Evolutionary conservation across 2,888 invertebrate species (phyloP), one percentile per base, ranked within the genome.

Genomic region (Sphinx pinastri): DNA sequence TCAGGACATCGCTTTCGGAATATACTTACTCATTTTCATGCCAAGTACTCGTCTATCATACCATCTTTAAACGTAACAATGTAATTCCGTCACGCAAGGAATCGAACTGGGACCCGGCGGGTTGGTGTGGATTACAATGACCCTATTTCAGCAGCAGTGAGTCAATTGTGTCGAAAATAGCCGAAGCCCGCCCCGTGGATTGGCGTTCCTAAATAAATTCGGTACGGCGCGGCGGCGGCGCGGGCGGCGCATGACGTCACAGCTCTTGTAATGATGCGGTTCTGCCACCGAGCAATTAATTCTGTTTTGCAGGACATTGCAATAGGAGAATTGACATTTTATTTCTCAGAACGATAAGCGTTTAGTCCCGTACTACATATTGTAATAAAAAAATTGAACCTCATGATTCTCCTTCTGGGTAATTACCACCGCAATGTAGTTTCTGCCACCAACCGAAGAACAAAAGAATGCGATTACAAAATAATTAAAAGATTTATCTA

Each of bases 51-150:
- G 4, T 14, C 0, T 11, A 4, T 57, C 13, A 57, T 57, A 19
- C 12, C 25, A 57, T 63, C 13, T 55, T 63, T 67, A 72, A 68
- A 69, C 73, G 72, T 68, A 67, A 71, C 38, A 54, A 70, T 60
- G 59, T 66, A 57, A 57, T 54, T 71, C n/a, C 66, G 60, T 14
- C 14, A 55, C 57, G 51, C 71, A 68, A 73, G 76, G 78, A 77
- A 71, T 75, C 76, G 77, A 78, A 79, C 74, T 70, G 70, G 71
- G 71, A 73, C 71, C 72, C 69, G 71, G 47, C 60, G 60, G 19
- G 6, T 58, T 74, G 87, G 88, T 88, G 85, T 88, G 84, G 87
- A 88, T 88, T 88, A 87, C 88, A 88, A 84, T 87, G 80, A 80
- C 82, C 82, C 77, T 83, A 86, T 84, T 86, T 81, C 80, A 76